Evolutionary conservation across 2,888 invertebrate species (phyloP).

Genomic region (Colletes collaris): DNA sequence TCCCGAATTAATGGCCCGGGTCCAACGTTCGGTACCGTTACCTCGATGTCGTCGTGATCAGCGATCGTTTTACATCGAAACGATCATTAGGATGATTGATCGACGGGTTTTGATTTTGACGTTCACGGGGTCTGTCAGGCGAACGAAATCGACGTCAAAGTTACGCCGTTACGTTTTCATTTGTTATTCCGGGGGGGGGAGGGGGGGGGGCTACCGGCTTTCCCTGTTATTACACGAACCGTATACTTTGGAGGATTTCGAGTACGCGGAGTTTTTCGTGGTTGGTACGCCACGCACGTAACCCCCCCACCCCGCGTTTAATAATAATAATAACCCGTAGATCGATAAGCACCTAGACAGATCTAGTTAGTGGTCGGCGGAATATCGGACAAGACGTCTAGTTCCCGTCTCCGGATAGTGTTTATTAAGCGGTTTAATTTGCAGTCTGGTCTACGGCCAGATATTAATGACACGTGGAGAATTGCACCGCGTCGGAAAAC

Average conservation of each 20-base stretch:
- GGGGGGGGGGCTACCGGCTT: constrained; percentile 20
- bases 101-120: no score
- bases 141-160: constrained; percentile 41
- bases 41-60: constrained; percentile 34
- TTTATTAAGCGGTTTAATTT: constrained; percentile 29
- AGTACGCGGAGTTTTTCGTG: background rate
- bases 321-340: background rate
- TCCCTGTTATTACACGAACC: constrained; percentile 41
- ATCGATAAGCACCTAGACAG: constrained; percentile 25
- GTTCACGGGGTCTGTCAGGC: constrained; percentile 29
- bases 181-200: constrained; percentile 27
- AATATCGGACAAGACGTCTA: background rate
- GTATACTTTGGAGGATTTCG: background rate
- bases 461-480: constrained; percentile 43
- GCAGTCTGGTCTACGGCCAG: constrained; percentile 9
- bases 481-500: constrained; percentile 38
- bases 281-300: constrained; percentile 6
- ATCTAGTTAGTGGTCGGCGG: constrained; percentile 22
- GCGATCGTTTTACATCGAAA: constrained; percentile 22
- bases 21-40: constrained; percentile 11
- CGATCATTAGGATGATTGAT: constrained; percentile 4
- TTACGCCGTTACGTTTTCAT: constrained; percentile 42
- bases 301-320: background rate
- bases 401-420: background rate
- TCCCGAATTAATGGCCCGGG: no score